Evolutionary conservation across 2,888 invertebrate species (phyloP).

Genomic region (Pelosia muscerda): DNA sequence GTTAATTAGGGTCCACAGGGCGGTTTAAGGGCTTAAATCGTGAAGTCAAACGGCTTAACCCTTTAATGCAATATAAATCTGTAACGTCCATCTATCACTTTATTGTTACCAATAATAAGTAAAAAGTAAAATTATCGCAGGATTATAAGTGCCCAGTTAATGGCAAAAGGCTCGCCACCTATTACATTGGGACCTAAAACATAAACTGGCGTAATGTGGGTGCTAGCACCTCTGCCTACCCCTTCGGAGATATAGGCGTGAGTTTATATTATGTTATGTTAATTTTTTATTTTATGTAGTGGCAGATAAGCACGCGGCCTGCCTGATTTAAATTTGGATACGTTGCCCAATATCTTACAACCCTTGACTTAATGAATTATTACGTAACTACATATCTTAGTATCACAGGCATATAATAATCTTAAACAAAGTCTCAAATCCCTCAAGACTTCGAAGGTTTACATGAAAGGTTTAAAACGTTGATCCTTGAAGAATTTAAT

Average conservation of each 20-base stretch:
- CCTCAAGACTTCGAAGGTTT: background rate
- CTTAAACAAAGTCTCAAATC: background rate
- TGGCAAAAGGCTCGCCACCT: no score
- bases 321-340: background rate
- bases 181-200: no score
- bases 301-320: no score
- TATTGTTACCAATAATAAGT: background rate
- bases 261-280: no score
- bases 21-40: conserved; percentile 18
- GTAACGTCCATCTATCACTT: background rate
- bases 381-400: background rate
- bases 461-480: background rate
- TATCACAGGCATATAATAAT: background rate
- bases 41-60: conserved; percentile 6
- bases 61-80: background rate
- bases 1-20: conserved; percentile 21
- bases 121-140: no score
- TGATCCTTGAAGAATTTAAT: conserved; percentile 1
- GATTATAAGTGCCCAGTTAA: no score
- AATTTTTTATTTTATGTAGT: no score
- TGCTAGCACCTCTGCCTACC: no score
- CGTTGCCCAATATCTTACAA: background rate
- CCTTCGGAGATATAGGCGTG: no score
- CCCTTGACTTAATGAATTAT: background rate
- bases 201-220: no score